These are phyloP conservation scores for Drosophila prosaltans DNA, from an alignment of 1,140 invertebrate species.

Conservation along the genomic window DNA sequence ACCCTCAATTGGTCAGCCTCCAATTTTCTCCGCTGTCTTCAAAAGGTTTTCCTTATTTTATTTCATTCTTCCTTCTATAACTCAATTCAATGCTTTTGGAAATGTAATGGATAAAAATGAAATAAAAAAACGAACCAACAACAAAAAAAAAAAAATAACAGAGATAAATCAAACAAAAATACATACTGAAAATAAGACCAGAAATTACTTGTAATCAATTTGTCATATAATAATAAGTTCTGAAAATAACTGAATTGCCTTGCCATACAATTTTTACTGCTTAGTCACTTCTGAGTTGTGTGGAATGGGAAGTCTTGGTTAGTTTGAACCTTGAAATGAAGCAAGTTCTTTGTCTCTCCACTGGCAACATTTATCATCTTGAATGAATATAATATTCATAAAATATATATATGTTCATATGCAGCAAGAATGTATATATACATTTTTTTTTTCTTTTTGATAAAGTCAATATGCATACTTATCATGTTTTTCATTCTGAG, in stretches of 20 bases:
- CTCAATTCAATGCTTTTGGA: conserved; percentile 58
- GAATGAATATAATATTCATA: conserved; percentile 6
- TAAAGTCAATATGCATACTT: conserved; percentile 11
- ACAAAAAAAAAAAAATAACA: neutral
- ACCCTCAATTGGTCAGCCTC: conserved; percentile 40
- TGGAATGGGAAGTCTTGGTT: neutral
- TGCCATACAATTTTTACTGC: neutral
- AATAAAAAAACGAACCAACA: conserved; percentile 38
- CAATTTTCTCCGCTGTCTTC: conserved; percentile 5
- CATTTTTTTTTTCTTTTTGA: neutral
- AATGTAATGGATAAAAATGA: conserved; percentile 45
- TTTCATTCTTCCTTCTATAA: conserved; percentile 48
- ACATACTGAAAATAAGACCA: conserved; percentile 54
- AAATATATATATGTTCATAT: neutral
- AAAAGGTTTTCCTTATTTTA: conserved; percentile 13
- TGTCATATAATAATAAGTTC: conserved; percentile 48
- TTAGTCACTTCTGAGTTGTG: conserved; percentile 8
- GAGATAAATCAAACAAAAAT: conserved; percentile 56
- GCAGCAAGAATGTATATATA: too few species aligned
- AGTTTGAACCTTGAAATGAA: conserved; percentile 12
- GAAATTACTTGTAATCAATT: conserved; percentile 62
- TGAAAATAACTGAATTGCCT: conserved; percentile 7
- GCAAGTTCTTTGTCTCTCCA: conserved; percentile 6
- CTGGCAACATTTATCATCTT: conserved; percentile 6
- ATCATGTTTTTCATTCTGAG: conserved; percentile 10